Evolutionary conservation across 2,797 vertebrate species (phyloP).

Genomic region (Falco cherrug): DNA sequence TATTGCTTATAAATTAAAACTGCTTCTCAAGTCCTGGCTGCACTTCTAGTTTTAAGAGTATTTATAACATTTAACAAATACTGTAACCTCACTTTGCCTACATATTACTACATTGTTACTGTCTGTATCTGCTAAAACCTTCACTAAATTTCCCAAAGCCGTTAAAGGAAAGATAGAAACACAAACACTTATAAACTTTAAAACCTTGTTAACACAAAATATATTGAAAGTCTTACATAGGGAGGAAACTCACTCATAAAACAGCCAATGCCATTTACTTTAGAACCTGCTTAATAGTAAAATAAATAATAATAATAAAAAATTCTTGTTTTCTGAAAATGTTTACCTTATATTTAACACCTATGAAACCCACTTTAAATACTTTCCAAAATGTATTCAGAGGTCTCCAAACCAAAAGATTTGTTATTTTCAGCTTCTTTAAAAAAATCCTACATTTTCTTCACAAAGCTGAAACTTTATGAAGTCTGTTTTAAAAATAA

Average conservation of each 20-base stretch:
- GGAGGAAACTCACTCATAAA: neutral
- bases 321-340: neutral
- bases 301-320: neutral
- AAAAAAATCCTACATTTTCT: neutral
- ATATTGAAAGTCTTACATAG: neutral
- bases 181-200: neutral
- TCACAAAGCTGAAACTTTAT: neutral
- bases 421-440: neutral
- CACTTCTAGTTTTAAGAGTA: neutral
- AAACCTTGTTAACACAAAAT: slow-evolving; percentile 6
- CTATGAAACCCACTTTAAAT: neutral
- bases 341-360: neutral
- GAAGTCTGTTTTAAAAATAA: neutral
- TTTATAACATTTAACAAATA: slow-evolving; percentile 28
- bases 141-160: neutral
- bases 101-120: neutral
- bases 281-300: neutral
- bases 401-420: neutral
- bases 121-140: neutral
- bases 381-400: neutral
- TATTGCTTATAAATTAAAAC: slow-evolving; percentile 22
- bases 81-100: neutral
- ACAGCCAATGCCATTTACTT: neutral
- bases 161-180: neutral
- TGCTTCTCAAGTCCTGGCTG: neutral